Conservation (phyloP, 2,888 invertebrate genomes). For the Onthophagus sagittarius region DNA sequence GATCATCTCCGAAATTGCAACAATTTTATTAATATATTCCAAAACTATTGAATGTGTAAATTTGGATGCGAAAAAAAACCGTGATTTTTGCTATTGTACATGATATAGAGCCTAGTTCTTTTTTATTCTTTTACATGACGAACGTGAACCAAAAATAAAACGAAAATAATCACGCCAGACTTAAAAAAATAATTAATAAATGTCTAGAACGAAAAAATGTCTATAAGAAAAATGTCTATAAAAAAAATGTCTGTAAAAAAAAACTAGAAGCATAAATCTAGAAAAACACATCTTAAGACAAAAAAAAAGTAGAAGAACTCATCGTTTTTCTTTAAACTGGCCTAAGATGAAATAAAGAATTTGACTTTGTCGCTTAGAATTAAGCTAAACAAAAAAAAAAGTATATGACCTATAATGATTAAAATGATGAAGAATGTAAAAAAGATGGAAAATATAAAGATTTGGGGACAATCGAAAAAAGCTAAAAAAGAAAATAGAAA, state of each 20-base stretch:
- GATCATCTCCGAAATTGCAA: no score
- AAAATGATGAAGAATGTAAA: not conserved
- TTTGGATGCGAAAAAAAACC: conserved; percentile 21
- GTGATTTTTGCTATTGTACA: conserved; percentile 25
- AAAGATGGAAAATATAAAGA: not conserved
- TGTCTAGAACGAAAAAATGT: conserved; percentile 6
- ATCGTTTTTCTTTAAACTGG: not conserved
- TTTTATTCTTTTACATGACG: conserved; percentile 24
- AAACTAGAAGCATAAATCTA: conserved; percentile 7
- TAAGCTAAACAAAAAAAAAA: not conserved
- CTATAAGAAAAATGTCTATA: not conserved
- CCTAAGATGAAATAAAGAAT: not conserved
- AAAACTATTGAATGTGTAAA: no score
- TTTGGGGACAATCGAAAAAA: not conserved
- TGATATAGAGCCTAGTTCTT: conserved; percentile 33
- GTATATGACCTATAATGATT: no score
- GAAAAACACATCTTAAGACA: not conserved
- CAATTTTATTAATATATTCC: no score
- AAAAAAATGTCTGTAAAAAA: conserved; percentile 1
- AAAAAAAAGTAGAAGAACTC: no score
- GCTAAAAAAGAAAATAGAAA: not conserved
- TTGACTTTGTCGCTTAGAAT: conserved; percentile 1
- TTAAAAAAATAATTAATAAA: conserved; percentile 11
- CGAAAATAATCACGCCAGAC: not conserved
- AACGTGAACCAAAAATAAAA: conserved; percentile 1